These are phyloP conservation scores for Psettodes erumei DNA, from an alignment of 2,113 vertebrate species.

Conservation along the genomic window DNA sequence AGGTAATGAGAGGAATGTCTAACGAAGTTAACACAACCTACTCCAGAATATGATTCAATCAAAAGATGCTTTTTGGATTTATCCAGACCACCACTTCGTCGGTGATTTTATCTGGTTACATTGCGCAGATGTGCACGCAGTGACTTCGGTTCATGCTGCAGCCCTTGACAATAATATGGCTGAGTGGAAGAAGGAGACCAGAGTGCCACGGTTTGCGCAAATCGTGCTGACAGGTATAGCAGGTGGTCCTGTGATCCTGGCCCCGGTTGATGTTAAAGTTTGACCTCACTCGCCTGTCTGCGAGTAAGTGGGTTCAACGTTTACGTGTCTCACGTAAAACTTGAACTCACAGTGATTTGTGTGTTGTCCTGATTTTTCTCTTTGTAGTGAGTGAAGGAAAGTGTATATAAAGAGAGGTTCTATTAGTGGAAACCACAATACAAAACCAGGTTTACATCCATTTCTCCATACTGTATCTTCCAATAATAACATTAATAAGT, in stretches of 20 bases:
- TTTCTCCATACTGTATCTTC: not conserved
- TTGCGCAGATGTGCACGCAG: too few relatives aligned
- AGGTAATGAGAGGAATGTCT: conserved; percentile 74
- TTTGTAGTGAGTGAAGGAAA: not conserved
- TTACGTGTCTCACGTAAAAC: conserved; percentile 35
- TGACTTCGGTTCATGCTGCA: not conserved
- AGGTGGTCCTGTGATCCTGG: conserved; percentile 5
- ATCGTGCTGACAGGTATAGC: too few relatives aligned
- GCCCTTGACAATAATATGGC: not conserved
- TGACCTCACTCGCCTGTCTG: too few relatives aligned
- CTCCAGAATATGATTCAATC: conserved; percentile 32
- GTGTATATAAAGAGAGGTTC: not conserved
- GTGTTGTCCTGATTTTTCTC: not conserved
- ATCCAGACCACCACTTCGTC: not conserved
- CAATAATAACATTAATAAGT: not conserved
- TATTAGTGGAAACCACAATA: not conserved
- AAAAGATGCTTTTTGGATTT: conserved; percentile 2
- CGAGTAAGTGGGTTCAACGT: too few relatives aligned
- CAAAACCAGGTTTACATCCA: not conserved
- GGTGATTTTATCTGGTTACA: not conserved
- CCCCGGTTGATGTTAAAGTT: too few relatives aligned
- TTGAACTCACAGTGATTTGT: not conserved
- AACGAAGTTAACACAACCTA: conserved; percentile 33
- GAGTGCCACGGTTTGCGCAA: too few relatives aligned
- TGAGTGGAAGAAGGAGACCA: not conserved